Percentiles rank a stretch among this genome's conserved stretches.
Evolutionary conservation across 2,113 vertebrate species (phyloP).

Genomic region (Carettochelys insculpta): DNA sequence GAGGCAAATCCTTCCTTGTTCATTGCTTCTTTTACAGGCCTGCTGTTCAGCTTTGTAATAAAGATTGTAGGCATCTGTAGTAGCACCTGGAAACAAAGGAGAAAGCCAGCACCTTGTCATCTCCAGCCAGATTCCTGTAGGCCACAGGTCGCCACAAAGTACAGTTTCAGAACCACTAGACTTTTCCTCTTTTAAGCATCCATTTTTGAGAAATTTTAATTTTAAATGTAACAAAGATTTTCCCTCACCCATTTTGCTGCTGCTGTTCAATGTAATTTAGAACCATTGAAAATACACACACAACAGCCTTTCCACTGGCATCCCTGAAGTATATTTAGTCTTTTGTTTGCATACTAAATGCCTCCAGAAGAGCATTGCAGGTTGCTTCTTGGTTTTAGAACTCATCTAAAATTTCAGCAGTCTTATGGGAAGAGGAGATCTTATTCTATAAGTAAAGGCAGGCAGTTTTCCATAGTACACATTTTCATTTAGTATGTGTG

Average conservation of each 20-base stretch:
- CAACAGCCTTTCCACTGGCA: not conserved
- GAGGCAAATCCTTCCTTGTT: not conserved
- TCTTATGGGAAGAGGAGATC: not conserved
- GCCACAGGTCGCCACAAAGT: not conserved
- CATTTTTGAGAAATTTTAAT: not conserved
- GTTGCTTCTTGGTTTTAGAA: constrained; percentile 15
- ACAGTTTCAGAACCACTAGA: not conserved
- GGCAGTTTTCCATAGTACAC: not conserved
- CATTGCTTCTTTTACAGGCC: not conserved
- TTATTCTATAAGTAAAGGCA: not conserved
- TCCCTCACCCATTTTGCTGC: not conserved
- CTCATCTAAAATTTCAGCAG: not conserved
- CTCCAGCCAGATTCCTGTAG: accelerated
- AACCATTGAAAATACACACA: not conserved
- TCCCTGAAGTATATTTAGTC: not conserved
- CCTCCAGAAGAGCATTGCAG: not conserved
- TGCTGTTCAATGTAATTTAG: not conserved
- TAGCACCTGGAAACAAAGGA: not conserved
- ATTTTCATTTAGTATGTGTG: constrained; percentile 26
- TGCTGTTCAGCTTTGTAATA: not conserved
- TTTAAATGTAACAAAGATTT: not conserved
- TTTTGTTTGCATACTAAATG: constrained; percentile 1
- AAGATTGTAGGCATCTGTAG: not conserved
- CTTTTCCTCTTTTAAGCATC: not conserved
- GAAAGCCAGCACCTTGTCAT: not conserved